These are phyloP conservation scores for Malthinus flaveolus DNA, from an alignment of 2,888 invertebrate genomes.

Conservation along the genomic window DNA sequence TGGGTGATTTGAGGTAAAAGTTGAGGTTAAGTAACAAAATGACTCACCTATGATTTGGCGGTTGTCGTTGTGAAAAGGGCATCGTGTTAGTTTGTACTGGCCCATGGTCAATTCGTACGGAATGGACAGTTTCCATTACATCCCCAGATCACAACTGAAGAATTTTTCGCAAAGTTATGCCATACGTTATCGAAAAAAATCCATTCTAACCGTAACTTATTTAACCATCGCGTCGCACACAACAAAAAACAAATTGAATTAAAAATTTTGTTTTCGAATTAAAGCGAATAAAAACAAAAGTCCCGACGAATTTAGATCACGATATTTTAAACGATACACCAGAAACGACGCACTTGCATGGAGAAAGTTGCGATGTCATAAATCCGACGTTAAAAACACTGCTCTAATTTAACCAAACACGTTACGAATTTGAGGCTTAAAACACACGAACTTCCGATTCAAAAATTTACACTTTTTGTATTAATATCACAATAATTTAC, in stretches of 20 bases:
- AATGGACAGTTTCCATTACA: slow-evolving; percentile 54
- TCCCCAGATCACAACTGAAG: slow-evolving; percentile 32
- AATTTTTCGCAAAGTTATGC: slow-evolving; percentile 32
- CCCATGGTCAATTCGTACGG: slow-evolving; percentile 56
- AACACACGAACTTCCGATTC: not conserved
- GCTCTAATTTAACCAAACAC: not conserved
- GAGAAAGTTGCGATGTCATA: slow-evolving; percentile 19
- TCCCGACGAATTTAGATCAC: not conserved
- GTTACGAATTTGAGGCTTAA: slow-evolving; percentile 5
- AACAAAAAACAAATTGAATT: not conserved
- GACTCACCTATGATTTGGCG: slow-evolving; percentile 51
- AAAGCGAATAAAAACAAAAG: slow-evolving; percentile 2
- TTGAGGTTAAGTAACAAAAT: slow-evolving; percentile 7
- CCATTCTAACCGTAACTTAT: slow-evolving; percentile 16
- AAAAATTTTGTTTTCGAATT: not conserved
- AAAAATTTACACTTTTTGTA: too few relatives aligned
- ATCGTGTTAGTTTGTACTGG: slow-evolving; percentile 54
- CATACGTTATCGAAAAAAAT: slow-evolving; percentile 12
- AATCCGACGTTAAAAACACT: slow-evolving; percentile 5
- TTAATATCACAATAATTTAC: slow-evolving; percentile 22
- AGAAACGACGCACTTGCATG: slow-evolving; percentile 17
- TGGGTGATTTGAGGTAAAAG: not conserved
- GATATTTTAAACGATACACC: slow-evolving; percentile 7
- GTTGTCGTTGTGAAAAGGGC: slow-evolving; percentile 55
- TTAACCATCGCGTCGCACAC: slow-evolving; percentile 4